These are phyloP conservation scores for Aplysia californica DNA, from an alignment of 1,140 invertebrate genomes.

Conservation along the genomic window DNA sequence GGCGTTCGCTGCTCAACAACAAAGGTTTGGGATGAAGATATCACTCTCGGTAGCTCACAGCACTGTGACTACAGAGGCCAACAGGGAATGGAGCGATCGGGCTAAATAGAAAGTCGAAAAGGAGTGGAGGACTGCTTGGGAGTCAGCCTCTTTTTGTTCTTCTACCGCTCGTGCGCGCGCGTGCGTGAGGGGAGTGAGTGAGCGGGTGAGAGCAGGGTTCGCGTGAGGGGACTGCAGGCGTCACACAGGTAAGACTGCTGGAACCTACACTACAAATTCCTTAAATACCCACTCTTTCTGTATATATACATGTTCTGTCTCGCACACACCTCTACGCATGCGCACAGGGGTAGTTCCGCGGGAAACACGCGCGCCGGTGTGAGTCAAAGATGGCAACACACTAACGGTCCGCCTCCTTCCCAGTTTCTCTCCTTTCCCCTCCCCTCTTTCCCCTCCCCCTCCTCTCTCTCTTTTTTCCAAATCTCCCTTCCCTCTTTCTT, in stretches of 20 bases:
- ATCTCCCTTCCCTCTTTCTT: not conserved
- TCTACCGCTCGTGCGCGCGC: conserved; percentile 6
- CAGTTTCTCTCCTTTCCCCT: not conserved
- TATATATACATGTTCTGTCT: conserved; percentile 26
- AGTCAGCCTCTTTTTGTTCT: not conserved
- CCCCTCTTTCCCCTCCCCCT: not conserved
- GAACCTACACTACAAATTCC: conserved; percentile 32
- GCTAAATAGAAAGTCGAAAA: not conserved
- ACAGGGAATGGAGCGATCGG: not conserved
- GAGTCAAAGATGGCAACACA: conserved; percentile 24
- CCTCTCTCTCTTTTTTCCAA: no score
- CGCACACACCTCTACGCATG: conserved; percentile 15
- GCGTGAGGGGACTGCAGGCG: conserved; percentile 18
- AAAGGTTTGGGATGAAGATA: no score
- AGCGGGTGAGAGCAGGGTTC: no score
- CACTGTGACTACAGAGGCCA: not conserved
- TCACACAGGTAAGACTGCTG: conserved; percentile 26
- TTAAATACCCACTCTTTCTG: conserved; percentile 36
- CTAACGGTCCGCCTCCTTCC: not conserved
- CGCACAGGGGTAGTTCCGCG: not conserved
- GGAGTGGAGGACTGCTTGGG: not conserved
- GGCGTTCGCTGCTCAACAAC: no score
- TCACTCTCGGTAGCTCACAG: no score
- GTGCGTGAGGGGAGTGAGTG: not conserved
- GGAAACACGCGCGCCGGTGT: not conserved